phyloP scores from a whole-genome alignment of 1,140 invertebrate species.

The Dysdera silvatica region DNA sequence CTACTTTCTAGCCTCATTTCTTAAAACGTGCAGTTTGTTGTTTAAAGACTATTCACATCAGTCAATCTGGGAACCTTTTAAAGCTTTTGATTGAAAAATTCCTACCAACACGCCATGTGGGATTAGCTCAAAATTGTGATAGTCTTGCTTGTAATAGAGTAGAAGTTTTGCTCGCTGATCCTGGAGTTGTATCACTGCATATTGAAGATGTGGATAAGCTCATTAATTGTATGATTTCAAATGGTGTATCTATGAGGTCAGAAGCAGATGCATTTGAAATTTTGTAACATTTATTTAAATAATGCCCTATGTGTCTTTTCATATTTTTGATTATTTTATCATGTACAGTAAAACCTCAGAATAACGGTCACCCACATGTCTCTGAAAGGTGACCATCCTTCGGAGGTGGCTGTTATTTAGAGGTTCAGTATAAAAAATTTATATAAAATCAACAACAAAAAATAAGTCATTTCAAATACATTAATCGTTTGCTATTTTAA shows the following conservation, averaged over 20 bases:
- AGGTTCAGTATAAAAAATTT: too few relatives aligned
- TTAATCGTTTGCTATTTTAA: too few relatives aligned
- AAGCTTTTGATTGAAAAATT: constrained; percentile 53
- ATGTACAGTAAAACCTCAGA: too few relatives aligned
- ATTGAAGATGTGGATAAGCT: constrained; percentile 53
- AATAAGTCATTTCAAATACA: too few relatives aligned
- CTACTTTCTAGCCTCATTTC: constrained; percentile 45
- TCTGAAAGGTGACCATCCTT: too few relatives aligned
- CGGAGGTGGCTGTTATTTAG: too few relatives aligned
- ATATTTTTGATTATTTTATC: too few relatives aligned
- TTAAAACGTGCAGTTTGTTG: constrained; percentile 52
- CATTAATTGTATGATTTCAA: constrained; percentile 48
- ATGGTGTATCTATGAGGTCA: constrained; percentile 52
- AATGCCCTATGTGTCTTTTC: too few relatives aligned
- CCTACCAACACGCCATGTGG: constrained; percentile 52
- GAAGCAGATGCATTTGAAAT: too few relatives aligned
- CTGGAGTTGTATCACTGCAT: constrained; percentile 51
- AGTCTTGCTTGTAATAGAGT: constrained; percentile 55
- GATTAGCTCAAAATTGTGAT: constrained; percentile 53
- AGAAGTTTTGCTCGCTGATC: constrained; percentile 55
- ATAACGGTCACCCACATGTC: too few relatives aligned
- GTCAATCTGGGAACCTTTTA: constrained; percentile 57
- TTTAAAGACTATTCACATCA: constrained; percentile 58
- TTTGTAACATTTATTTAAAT: too few relatives aligned
- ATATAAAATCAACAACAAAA: not conserved